phyloP scores from a whole-genome alignment of 2,113 vertebrate genomes.

The Paradoxurus hermaphroditus region DNA sequence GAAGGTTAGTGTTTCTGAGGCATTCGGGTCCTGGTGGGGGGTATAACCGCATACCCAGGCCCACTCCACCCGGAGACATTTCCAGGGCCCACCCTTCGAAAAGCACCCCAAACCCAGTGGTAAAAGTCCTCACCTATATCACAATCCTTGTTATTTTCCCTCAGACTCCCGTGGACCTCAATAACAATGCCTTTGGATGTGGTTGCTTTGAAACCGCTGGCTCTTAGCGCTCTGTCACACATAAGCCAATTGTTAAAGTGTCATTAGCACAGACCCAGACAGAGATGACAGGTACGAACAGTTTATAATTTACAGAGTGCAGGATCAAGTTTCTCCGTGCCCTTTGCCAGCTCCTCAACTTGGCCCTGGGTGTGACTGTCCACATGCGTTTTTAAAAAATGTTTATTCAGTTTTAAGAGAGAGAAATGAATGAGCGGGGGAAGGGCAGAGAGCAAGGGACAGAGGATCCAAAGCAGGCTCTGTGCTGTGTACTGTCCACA shows the following conservation, averaged over 20 bases:
- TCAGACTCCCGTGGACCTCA: background rate
- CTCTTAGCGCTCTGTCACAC: conserved; percentile 1
- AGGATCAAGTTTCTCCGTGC: conserved; percentile 33
- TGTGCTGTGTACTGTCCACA: background rate
- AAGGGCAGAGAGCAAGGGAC: too few species aligned
- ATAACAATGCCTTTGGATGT: background rate
- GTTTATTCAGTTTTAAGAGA: too few species aligned
- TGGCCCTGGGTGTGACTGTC: background rate
- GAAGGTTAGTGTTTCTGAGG: background rate
- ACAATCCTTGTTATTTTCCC: background rate
- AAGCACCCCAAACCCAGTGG: background rate
- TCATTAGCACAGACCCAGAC: conserved; percentile 56
- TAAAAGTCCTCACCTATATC: background rate
- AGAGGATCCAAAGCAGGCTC: too few species aligned
- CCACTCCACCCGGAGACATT: background rate
- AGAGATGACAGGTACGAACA: conserved; percentile 72
- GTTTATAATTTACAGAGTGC: conserved; percentile 62
- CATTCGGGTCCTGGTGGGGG: background rate
- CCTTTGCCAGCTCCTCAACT: conserved; percentile 18
- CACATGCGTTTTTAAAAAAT: too few species aligned
- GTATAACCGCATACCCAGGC: background rate
- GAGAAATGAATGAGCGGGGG: too few species aligned
- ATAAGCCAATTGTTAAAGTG: conserved; percentile 44
- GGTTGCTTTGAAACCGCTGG: background rate
- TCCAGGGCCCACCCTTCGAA: background rate